These are phyloP conservation scores for Muschampia plurimacula DNA, from an alignment of 2,888 invertebrate genomes.

Conservation along the genomic window DNA sequence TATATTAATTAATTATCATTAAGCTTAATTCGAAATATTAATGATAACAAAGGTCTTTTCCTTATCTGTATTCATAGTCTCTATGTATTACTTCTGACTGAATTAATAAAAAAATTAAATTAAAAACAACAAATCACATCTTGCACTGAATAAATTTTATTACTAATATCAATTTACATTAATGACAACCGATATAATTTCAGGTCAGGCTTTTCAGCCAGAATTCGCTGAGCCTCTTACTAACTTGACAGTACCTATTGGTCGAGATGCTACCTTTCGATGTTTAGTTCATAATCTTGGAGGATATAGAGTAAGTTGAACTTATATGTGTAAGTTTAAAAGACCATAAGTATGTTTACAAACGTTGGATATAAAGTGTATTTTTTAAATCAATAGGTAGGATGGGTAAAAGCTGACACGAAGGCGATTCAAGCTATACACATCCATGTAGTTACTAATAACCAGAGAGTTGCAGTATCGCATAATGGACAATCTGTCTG, in stretches of 20 bases:
- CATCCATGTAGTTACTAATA: conserved; percentile 96
- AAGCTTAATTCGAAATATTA: too few relatives aligned
- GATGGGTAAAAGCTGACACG: conserved; percentile 97
- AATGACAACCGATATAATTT: conserved; percentile 2
- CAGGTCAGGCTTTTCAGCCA: conserved; percentile 92
- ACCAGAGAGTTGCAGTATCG: conserved; percentile 93
- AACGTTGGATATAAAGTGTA: neutral
- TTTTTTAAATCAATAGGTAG: conserved; percentile 88
- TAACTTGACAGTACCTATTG: conserved; percentile 93
- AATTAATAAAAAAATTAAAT: neutral
- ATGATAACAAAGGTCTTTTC: too few relatives aligned
- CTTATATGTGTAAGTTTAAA: conserved; percentile 23
- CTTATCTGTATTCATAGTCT: too few relatives aligned
- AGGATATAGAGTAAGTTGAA: conserved; percentile 92
- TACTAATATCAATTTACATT: neutral
- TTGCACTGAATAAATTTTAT: neutral
- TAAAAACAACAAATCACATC: neutral
- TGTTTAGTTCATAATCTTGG: conserved; percentile 95
- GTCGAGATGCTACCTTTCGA: conserved; percentile 94
- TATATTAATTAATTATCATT: too few relatives aligned
- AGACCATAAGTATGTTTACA: conserved; percentile 21
- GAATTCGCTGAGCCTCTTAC: conserved; percentile 93
- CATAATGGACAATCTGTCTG: conserved; percentile 94
- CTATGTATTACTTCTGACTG: too few relatives aligned
- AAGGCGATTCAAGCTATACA: conserved; percentile 97